Evolutionary conservation across 2,888 invertebrate species (phyloP).

Genomic region (Lamellibrachia columna): DNA sequence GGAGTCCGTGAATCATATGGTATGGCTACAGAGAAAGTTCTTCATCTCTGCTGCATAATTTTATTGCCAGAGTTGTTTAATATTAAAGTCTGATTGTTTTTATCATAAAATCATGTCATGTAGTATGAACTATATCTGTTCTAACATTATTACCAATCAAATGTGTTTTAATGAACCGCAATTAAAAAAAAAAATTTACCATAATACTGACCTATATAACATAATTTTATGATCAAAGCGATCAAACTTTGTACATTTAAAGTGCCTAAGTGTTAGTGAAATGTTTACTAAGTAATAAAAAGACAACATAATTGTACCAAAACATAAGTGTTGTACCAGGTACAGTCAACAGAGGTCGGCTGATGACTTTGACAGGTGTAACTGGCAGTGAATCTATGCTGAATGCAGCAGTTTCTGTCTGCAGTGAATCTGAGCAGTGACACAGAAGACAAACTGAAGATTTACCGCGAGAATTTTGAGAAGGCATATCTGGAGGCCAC

Average conservation of each 20-base stretch:
- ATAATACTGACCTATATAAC: no score
- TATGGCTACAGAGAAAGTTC: slow-evolving; percentile 56
- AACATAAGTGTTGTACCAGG: no score
- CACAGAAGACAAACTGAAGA: slow-evolving; percentile 89
- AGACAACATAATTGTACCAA: not conserved
- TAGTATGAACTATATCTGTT: no score
- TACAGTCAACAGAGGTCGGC: no score
- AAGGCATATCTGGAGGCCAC: slow-evolving; percentile 93
- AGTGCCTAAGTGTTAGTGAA: not conserved
- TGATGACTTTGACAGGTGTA: not conserved
- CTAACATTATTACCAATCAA: no score
- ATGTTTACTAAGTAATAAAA: not conserved
- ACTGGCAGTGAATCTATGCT: not conserved
- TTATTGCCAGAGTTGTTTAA: not conserved
- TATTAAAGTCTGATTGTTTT: not conserved
- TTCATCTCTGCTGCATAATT: not conserved
- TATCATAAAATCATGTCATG: no score
- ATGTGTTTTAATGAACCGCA: no score
- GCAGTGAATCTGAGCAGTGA: slow-evolving; percentile 94
- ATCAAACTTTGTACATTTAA: no score
- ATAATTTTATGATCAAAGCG: no score
- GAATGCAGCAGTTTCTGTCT: slow-evolving; percentile 37
- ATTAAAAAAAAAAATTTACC: no score
- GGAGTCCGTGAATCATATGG: slow-evolving; percentile 97
- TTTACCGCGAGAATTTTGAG: slow-evolving; percentile 96